Evolutionary conservation across 2,797 vertebrate genomes (phyloP).

Genomic region (Fistularia commersonii): DNA sequence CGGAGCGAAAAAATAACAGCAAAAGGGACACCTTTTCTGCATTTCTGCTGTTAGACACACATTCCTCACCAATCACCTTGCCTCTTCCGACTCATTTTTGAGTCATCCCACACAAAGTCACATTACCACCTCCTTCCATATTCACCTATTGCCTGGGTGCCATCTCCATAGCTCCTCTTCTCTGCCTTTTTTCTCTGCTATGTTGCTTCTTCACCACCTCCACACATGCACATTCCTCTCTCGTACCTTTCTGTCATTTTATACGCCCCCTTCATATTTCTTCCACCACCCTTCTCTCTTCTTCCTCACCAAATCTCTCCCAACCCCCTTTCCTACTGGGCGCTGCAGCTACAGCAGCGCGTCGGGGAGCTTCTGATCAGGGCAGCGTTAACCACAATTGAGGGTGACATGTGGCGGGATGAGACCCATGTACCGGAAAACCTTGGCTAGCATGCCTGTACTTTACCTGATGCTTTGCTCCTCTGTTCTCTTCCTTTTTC

Average conservation of each 20-base stretch:
- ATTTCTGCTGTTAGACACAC: constrained; percentile 20
- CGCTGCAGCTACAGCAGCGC: constrained; percentile 46
- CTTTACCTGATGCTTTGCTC: constrained; percentile 23
- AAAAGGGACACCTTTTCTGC: constrained; percentile 32
- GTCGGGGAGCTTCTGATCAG: constrained; percentile 54
- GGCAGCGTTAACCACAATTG: constrained; percentile 49
- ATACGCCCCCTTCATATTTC: neutral
- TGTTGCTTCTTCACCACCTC: constrained; percentile 1
- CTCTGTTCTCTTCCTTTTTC: constrained; percentile 1
- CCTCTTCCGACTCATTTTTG: constrained; percentile 11
- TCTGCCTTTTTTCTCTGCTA: constrained; percentile 12
- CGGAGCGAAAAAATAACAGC: constrained; percentile 49
- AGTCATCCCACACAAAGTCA: constrained; percentile 9
- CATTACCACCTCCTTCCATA: constrained; percentile 18
- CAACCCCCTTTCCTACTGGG: constrained; percentile 37
- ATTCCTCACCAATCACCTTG: constrained; percentile 1
- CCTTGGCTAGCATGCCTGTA: constrained; percentile 43
- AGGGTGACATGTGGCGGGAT: constrained; percentile 64
- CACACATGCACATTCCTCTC: constrained; percentile 1
- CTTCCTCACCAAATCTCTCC: constrained; percentile 1
- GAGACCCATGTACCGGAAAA: constrained; percentile 63
- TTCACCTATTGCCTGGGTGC: constrained; percentile 35
- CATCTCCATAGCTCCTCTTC: constrained; percentile 34
- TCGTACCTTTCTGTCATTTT: constrained; percentile 4
- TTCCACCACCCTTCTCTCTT: constrained; percentile 9